Base-by-base conservation (phyloP, 2,888 invertebrate species). In the Sabatieria punctata region DNA sequence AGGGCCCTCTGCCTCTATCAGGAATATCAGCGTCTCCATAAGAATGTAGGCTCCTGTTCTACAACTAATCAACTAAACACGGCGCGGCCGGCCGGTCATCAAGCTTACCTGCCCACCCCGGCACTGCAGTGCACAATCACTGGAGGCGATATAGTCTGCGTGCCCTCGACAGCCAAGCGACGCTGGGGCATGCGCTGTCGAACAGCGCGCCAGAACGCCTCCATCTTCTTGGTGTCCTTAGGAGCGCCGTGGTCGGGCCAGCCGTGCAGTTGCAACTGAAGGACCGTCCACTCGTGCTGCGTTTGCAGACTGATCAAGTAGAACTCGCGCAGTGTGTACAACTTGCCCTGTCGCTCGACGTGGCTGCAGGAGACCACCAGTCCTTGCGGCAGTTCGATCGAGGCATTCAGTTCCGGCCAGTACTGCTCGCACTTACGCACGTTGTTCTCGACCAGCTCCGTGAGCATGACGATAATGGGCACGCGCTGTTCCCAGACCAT, bases 161-260 rank as follows among this genome's bases (percentile, higher is more conserved):
- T 4, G 26, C n/a, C 45, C 13, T 18, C 18, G 22, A 26, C 15
- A 24, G 6, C 25, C 26, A 4, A 3, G 22, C 21, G 3, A 23
- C 25, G 19, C 3, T 21, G 15, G 11, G 43, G 43, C 24, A 13
- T 6, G 13, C 30, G 39, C 13, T 2, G 24, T 3, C 41, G 23
- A 36, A 25, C 38, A 21, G 15, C 4, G n/a, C 37, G 36, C 42
- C 26, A 36, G 36, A 50, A 45, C n/a, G 47, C 47, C 8, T 42
- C 8, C 18, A 50, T 48, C 38, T 21, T 22, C 25, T 35, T 26
- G 4, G 47, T 23, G 40, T 44, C 27, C 39, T 43, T 41, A n/a
- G 49, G 51, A 1, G 39, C 41, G 23, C 49, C 51, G 38, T 50
- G 49, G 33, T 51, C 51, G 2, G 51, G 49, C 51, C 51, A 51